Evolutionary conservation across 2,888 invertebrate species (phyloP), one percentile per base, ranked within the genome.

Genomic region (Carcina quercana): DNA sequence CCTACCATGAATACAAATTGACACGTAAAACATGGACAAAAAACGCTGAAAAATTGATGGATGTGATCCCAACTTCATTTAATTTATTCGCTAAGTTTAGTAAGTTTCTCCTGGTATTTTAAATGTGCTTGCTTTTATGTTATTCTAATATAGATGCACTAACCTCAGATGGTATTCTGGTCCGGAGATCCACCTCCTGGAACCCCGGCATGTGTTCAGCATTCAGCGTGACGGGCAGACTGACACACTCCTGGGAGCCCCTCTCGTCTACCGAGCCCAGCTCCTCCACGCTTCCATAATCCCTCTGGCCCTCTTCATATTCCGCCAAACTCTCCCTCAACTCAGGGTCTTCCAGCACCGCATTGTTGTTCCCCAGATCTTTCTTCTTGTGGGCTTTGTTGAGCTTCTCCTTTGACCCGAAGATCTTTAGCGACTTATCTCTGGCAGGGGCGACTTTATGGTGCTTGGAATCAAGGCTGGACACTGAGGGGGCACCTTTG

Each of bases 401-500:
- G 12, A 86, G 64, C 55, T 85, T 85, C 55, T 86, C 86, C 40
- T 86, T 84, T 0, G 84, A 83, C 1, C 85, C 82, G 42, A 86
- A 86, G 50, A 84, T 73, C 52, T 87, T 87, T 6, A 73, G 53
- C 3, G 72, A 46, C 49, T 85, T 85, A 29, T 82, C 82, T 35
- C 82, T 62, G 0, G 80, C 67, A 6, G 85, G 76, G n/a, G 79
- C 75, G 37, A 80, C 78, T 59, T 84, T 84, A 59, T 85, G 85
- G 50, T 86, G 86, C 53, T 88, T 88, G 28, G 86, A 86, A 57
- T 89, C 89, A 50, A 90, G 76, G 57, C 89, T 89, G 32, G 88
- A 88, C 19, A 88, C 85, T 2, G 89, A 90, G 5, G 89, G 87
- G 20, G 89, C 87, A 43, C 87, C 85, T 45, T 87, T 88, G 26